Evolutionary conservation across 2,113 vertebrate species (phyloP).

Genomic region (Chamaea fasciata): DNA sequence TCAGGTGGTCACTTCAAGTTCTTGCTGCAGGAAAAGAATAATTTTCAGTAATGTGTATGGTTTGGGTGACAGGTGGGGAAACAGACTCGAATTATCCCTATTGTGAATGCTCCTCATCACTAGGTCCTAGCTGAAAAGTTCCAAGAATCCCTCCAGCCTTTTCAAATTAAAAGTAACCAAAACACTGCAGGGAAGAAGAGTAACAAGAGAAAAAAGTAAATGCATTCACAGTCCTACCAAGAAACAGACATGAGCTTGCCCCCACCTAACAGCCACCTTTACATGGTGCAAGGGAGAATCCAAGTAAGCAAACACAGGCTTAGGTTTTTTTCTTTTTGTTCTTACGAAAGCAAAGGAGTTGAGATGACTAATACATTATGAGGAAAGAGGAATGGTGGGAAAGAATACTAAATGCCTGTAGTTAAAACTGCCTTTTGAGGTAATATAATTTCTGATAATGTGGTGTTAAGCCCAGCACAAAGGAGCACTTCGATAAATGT

Average conservation of each 20-base stretch:
- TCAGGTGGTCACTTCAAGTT: background rate
- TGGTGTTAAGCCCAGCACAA: background rate
- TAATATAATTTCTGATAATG: background rate
- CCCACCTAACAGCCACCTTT: background rate
- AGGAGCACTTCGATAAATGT: background rate
- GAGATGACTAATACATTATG: background rate
- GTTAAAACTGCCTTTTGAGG: slow-evolving; percentile 21
- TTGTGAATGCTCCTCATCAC: background rate
- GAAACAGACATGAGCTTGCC: background rate
- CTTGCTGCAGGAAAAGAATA: background rate
- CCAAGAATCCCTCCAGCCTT: background rate
- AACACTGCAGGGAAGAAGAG: background rate
- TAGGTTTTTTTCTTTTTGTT: background rate
- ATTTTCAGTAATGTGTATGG: background rate
- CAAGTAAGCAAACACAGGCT: background rate
- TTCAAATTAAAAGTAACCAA: background rate
- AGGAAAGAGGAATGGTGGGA: background rate
- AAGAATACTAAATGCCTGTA: background rate
- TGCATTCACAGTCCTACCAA: background rate
- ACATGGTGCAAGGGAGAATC: background rate
- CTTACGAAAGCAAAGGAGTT: background rate
- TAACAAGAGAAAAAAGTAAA: background rate
- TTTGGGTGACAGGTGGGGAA: background rate
- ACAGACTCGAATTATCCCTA: background rate
- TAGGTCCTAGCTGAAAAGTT: background rate